Percentiles rank a stretch among this genome's conserved stretches.
Conservation (phyloP, 2,888 invertebrate genomes). For the Lycaena phlaeas region DNA sequence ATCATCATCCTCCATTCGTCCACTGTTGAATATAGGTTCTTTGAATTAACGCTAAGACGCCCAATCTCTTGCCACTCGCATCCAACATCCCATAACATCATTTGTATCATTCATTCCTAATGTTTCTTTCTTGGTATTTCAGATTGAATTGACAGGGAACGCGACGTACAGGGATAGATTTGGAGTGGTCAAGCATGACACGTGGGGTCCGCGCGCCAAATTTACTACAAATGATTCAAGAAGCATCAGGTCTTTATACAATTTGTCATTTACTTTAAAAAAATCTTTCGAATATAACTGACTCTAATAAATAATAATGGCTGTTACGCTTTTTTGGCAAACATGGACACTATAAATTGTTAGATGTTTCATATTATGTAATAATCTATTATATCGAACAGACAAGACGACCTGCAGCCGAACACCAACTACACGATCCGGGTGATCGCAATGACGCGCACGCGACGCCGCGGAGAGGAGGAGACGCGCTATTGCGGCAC, state of each 20-base stretch:
- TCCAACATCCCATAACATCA: no score
- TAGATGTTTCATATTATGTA: slow-evolving; percentile 4
- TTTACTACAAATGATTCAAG: slow-evolving; percentile 45
- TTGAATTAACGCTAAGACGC: no score
- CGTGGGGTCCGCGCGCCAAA: slow-evolving; percentile 54
- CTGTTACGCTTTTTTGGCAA: no score
- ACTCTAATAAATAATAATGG: no score
- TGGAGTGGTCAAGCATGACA: slow-evolving; percentile 43
- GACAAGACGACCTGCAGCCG: slow-evolving; percentile 81
- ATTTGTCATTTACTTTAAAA: no score
- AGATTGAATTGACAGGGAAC: slow-evolving; percentile 68
- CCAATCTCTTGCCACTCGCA: no score
- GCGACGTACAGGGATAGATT: slow-evolving; percentile 59
- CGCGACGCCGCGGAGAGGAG: slow-evolving; percentile 80
- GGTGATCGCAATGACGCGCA: slow-evolving; percentile 84
- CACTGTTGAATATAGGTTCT: no score
- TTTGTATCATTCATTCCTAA: no score
- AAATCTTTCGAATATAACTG: no score
- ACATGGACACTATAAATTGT: no score
- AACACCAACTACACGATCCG: slow-evolving; percentile 89
- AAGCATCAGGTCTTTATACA: slow-evolving; percentile 46
- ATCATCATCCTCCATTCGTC: no score
- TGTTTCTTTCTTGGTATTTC: no score
- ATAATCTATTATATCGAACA: slow-evolving; percentile 14
- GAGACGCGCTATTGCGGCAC: slow-evolving; percentile 78